These are phyloP conservation scores for Porites lutea DNA, from an alignment of 64 coral and sea anemone species.

Conservation along the genomic window DNA sequence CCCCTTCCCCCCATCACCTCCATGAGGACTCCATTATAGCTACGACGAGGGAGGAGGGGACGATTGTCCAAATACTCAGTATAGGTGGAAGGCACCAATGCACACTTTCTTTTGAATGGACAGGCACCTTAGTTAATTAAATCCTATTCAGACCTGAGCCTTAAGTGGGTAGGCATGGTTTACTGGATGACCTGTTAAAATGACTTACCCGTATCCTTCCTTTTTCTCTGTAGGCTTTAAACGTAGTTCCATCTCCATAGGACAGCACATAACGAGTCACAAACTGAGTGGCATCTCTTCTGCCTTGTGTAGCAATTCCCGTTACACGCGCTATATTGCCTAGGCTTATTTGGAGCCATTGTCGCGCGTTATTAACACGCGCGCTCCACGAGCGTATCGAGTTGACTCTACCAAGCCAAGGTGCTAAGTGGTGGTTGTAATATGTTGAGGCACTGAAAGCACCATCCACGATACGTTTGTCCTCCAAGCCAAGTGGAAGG, in stretches of 20 bases:
- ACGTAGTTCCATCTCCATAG: slow-evolving; percentile 33
- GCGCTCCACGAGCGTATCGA: slow-evolving; percentile 61
- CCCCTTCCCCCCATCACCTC: too few relatives aligned
- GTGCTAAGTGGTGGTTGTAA: slow-evolving; percentile 73
- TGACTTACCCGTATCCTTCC: slow-evolving; percentile 21
- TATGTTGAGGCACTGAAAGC: slow-evolving; percentile 80
- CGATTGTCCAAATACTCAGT: too few relatives aligned
- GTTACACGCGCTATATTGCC: slow-evolving; percentile 59
- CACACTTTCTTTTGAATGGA: too few relatives aligned
- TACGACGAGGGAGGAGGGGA: too few relatives aligned
- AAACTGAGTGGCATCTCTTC: slow-evolving; percentile 78
- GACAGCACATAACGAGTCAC: slow-evolving; percentile 82
- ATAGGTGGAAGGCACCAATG: too few relatives aligned
- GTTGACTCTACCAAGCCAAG: slow-evolving; percentile 60
- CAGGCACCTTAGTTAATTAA: too few relatives aligned
- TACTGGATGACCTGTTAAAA: too few relatives aligned
- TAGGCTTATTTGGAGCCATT: slow-evolving; percentile 61
- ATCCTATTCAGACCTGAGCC: too few relatives aligned
- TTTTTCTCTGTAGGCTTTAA: slow-evolving; percentile 52
- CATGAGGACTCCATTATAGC: too few relatives aligned
- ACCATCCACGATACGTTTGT: slow-evolving; percentile 72
- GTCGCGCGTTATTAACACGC: slow-evolving; percentile 51
- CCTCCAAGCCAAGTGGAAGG: slow-evolving; percentile 76
- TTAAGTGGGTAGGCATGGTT: too few relatives aligned
- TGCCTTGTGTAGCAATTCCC: slow-evolving; percentile 83